These are phyloP conservation scores for Caenorhabditis angaria DNA, from an alignment of 2,888 invertebrate genomes.

Conservation along the genomic window DNA sequence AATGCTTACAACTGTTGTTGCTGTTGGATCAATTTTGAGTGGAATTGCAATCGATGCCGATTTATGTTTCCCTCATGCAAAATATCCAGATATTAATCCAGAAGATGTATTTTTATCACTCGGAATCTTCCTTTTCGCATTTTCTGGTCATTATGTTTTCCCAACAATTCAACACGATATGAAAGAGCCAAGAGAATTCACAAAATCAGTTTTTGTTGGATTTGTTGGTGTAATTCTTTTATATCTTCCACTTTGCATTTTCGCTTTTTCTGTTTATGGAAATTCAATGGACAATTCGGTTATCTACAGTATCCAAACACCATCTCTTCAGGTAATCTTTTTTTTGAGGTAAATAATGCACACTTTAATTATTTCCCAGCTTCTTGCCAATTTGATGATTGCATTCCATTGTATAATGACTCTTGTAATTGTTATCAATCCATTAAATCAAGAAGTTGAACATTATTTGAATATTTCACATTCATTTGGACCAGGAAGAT, in stretches of 20 bases:
- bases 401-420: slow-evolving; percentile 71
- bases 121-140: slow-evolving; percentile 69
- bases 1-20: slow-evolving; percentile 69
- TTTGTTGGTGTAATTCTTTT: slow-evolving; percentile 64
- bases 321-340: slow-evolving; percentile 52
- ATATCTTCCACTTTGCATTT: slow-evolving; percentile 67
- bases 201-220: slow-evolving; percentile 77
- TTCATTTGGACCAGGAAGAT: slow-evolving; percentile 63
- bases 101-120: slow-evolving; percentile 55
- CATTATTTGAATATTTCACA: slow-evolving; percentile 64
- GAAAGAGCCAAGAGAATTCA: slow-evolving; percentile 82
- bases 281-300: slow-evolving; percentile 64
- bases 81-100: slow-evolving; percentile 52
- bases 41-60: slow-evolving; percentile 58
- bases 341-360: not conserved
- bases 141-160: slow-evolving; percentile 75
- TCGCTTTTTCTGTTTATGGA: slow-evolving; percentile 69
- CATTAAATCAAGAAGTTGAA: slow-evolving; percentile 69
- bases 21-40: slow-evolving; percentile 63
- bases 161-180: slow-evolving; percentile 92
- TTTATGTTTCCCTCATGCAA: slow-evolving; percentile 46
- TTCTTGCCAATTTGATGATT: slow-evolving; percentile 69
- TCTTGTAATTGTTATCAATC: slow-evolving; percentile 69
- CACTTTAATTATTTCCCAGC: slow-evolving; percentile 24
- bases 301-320: slow-evolving; percentile 63